These are phyloP conservation scores for Empidonax alnorum DNA, from an alignment of 2,113 vertebrate genomes.

Conservation along the genomic window DNA sequence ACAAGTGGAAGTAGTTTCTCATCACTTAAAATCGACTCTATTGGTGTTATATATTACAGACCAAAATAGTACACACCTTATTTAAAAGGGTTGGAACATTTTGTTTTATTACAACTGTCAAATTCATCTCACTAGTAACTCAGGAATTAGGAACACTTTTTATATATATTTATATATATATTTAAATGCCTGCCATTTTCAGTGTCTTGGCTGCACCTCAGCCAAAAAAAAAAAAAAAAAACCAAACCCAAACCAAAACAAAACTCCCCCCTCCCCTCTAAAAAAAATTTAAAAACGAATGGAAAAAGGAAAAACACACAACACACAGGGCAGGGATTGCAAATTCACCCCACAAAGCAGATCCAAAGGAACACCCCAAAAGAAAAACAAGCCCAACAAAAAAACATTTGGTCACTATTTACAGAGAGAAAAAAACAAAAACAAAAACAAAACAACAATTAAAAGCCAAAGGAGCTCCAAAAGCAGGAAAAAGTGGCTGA, in stretches of 20 bases:
- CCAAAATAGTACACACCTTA: slow-evolving; percentile 82
- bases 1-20: slow-evolving; percentile 65
- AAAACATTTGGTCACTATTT: slow-evolving; percentile 92
- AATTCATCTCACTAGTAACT: slow-evolving; percentile 80
- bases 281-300: neutral
- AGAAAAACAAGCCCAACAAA: slow-evolving; percentile 24
- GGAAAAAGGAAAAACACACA: neutral
- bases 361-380: neutral
- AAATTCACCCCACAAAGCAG: slow-evolving; percentile 29
- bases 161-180: slow-evolving; percentile 57
- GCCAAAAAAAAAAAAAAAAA: neutral
- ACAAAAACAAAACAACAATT: neutral
- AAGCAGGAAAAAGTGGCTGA: slow-evolving; percentile 78
- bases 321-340: neutral
- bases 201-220: slow-evolving; percentile 32
- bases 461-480: slow-evolving; percentile 76
- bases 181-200: slow-evolving; percentile 83
- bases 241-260: neutral
- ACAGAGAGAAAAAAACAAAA: slow-evolving; percentile 78
- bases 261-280: neutral
- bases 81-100: slow-evolving; percentile 69
- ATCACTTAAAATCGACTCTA: slow-evolving; percentile 46
- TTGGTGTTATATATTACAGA: slow-evolving; percentile 73
- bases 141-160: slow-evolving; percentile 73
- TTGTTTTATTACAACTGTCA: slow-evolving; percentile 80